These are phyloP conservation scores for Argyresthia goedartella DNA, from an alignment of 2,888 invertebrate species.

Conservation along the genomic window DNA sequence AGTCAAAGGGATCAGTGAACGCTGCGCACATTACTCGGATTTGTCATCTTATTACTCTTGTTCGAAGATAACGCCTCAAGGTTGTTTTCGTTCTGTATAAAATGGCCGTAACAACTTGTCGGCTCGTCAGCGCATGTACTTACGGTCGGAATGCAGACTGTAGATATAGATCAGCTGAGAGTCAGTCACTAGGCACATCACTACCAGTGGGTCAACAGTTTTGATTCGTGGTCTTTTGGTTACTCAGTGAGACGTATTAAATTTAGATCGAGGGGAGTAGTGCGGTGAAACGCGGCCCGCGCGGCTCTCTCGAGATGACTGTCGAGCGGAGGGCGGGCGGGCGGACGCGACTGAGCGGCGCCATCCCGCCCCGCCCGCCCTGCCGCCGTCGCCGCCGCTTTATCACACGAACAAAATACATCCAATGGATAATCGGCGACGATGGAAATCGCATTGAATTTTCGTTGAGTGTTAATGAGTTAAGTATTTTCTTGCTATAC, in stretches of 20 bases:
- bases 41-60: neutral
- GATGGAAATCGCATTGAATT: conserved; percentile 54
- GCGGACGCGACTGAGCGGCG: conserved; percentile 27
- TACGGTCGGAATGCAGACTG: conserved; percentile 19
- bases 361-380: conserved; percentile 27
- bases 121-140: conserved; percentile 38
- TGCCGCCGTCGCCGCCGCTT: conserved; percentile 31
- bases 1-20: conserved; percentile 8
- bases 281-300: conserved; percentile 30
- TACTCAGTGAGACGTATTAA: conserved; percentile 29
- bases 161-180: conserved; percentile 8
- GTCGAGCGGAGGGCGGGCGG: conserved; percentile 23
- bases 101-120: conserved; percentile 50
- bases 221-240: no score
- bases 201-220: conserved; percentile 45
- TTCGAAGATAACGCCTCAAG: conserved; percentile 39
- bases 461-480: conserved; percentile 16
- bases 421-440: conserved; percentile 61
- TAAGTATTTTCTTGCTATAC: conserved; percentile 6
- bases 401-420: conserved; percentile 62
- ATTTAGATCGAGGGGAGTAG: conserved; percentile 41
- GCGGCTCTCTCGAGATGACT: conserved; percentile 5
- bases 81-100: conserved; percentile 46
- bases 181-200: conserved; percentile 46
- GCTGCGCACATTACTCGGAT: neutral